Percentiles rank a stretch among this genome's conserved stretches.
These are phyloP conservation scores for Melanotaenia parkinsoni DNA, from an alignment of 2,797 vertebrate species.

Conservation along the genomic window DNA sequence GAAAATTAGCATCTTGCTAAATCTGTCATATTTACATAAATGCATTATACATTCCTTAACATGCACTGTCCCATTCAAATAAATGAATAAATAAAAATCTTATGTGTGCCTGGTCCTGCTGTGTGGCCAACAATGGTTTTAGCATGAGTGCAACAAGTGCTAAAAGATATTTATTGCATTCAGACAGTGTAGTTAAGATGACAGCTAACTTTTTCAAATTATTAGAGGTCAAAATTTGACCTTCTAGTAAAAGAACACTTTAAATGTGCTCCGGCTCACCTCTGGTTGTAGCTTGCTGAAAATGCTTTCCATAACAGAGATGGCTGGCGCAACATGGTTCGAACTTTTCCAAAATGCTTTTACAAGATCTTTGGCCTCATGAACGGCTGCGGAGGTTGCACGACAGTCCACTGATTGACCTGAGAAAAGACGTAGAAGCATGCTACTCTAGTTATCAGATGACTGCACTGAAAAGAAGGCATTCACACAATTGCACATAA, in stretches of 20 bases:
- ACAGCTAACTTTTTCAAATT: background rate
- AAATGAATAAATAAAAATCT: too few relatives aligned
- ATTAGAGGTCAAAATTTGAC: background rate
- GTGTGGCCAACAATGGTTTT: too few relatives aligned
- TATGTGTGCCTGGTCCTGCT: too few relatives aligned
- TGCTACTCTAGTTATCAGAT: background rate
- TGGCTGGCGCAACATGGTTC: slow-evolving; percentile 46
- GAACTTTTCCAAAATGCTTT: slow-evolving; percentile 66
- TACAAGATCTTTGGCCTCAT: slow-evolving; percentile 70
- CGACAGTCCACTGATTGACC: slow-evolving; percentile 46
- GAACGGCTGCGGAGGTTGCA: slow-evolving; percentile 42
- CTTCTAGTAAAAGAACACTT: background rate
- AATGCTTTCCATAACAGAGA: slow-evolving; percentile 65
- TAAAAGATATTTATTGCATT: too few relatives aligned
- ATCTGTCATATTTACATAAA: too few relatives aligned
- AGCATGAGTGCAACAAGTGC: too few relatives aligned
- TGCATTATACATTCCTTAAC: too few relatives aligned
- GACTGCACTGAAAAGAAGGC: background rate
- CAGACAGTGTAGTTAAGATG: background rate
- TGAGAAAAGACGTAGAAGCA: slow-evolving; percentile 42
- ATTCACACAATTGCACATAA: background rate
- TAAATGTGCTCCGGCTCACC: slow-evolving; percentile 48
- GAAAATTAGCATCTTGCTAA: background rate
- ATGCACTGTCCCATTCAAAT: too few relatives aligned
- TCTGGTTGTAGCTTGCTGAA: slow-evolving; percentile 51